Conservation (phyloP, 2,113 vertebrate genomes). For the Centropristis striata region DNA sequence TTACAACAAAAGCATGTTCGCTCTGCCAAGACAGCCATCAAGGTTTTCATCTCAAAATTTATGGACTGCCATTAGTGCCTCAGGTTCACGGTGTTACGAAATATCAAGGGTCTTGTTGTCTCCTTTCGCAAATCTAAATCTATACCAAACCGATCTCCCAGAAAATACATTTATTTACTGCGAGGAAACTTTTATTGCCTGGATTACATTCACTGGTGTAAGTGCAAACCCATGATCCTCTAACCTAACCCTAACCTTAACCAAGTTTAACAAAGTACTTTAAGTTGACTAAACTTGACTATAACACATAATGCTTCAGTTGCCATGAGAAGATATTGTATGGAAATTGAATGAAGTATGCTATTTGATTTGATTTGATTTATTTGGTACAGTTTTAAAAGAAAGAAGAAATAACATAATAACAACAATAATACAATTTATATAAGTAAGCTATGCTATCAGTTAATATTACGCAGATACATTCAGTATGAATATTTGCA, state of each 20-base stretch:
- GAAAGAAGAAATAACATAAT: too few relatives aligned
- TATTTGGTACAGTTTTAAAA: too few relatives aligned
- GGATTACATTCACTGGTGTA: not conserved
- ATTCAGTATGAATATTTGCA: too few relatives aligned
- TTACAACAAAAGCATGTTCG: conserved; percentile 75
- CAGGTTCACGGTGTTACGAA: conserved; percentile 22
- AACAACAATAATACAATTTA: too few relatives aligned
- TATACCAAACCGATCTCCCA: not conserved
- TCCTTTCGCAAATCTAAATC: conserved; percentile 10
- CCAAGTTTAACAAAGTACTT: not conserved
- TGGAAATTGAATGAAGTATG: too few relatives aligned
- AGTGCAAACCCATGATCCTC: not conserved
- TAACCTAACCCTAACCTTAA: too few relatives aligned
- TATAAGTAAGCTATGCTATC: not conserved
- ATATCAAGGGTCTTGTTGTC: conserved; percentile 37
- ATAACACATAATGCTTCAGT: not conserved
- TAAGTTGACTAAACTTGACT: not conserved
- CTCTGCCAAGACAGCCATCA: conserved; percentile 51
- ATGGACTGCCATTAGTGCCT: conserved; percentile 33
- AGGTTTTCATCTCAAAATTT: conserved; percentile 49
- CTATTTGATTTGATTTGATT: too few relatives aligned
- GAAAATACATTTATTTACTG: not conserved
- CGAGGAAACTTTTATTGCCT: not conserved
- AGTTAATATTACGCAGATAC: not conserved
- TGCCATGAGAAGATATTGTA: not conserved